A percentile compares a stretch with the other conserved stretches of the same genome.
These are phyloP conservation scores for Drosophila dives DNA, from an alignment of 2,888 invertebrate genomes.

Conservation along the genomic window DNA sequence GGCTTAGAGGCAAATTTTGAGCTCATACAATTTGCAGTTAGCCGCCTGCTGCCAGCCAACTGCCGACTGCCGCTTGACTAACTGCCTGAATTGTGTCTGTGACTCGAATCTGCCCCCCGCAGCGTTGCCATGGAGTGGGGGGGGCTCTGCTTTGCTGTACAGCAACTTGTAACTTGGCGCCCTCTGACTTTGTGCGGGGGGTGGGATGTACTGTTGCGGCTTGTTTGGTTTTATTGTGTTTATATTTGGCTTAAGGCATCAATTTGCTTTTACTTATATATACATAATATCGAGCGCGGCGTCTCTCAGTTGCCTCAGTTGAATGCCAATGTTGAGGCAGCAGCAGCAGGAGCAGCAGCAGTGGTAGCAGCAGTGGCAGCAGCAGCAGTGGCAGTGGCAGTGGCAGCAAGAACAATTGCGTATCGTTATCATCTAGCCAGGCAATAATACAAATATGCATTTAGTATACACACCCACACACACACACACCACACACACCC, in stretches of 20 bases:
- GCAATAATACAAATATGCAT: conserved; percentile 77
- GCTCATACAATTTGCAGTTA: conserved; percentile 77
- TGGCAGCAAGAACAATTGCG: conserved; percentile 10
- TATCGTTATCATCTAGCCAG: conserved; percentile 53
- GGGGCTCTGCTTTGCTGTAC: conserved; percentile 5
- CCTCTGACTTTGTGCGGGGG: conserved; percentile 43
- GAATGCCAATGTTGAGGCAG: too few relatives aligned
- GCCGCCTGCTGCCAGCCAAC: conserved; percentile 35
- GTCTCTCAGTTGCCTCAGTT: conserved; percentile 38
- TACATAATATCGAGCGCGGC: conserved; percentile 55
- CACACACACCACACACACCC: background rate
- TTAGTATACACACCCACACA: conserved; percentile 31
- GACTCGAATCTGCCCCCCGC: conserved; percentile 15
- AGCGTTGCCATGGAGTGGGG: conserved; percentile 9
- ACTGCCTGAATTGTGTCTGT: conserved; percentile 62
- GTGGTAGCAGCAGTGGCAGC: too few relatives aligned
- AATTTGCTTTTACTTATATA: conserved; percentile 72
- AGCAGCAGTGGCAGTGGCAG: too few relatives aligned
- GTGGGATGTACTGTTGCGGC: conserved; percentile 67
- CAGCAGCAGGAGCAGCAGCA: too few relatives aligned
- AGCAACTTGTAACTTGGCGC: conserved; percentile 57
- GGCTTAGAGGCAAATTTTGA: conserved; percentile 72
- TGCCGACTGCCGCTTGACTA: conserved; percentile 61
- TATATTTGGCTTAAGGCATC: conserved; percentile 80
- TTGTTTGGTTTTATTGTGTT: conserved; percentile 80